These are phyloP conservation scores for Napeogenes inachia DNA, from an alignment of 2,888 invertebrate species.

Conservation along the genomic window DNA sequence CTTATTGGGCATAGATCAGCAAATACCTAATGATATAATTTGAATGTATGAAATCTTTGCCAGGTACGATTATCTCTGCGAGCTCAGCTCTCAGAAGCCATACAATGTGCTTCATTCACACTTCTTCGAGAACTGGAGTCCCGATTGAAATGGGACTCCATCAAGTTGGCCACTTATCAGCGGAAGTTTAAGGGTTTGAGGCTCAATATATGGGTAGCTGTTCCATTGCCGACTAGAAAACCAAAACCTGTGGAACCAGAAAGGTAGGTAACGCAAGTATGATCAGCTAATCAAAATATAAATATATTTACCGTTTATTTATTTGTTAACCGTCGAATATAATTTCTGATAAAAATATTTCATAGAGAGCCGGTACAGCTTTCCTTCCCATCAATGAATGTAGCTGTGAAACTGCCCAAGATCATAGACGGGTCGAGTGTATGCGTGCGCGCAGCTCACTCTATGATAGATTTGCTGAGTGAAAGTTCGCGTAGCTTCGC, in stretches of 20 bases:
- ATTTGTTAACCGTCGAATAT: neutral
- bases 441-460: slow-evolving; percentile 75
- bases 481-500: slow-evolving; percentile 56
- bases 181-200: slow-evolving; percentile 54
- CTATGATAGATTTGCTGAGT: slow-evolving; percentile 79
- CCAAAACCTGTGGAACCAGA: slow-evolving; percentile 55
- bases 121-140: slow-evolving; percentile 61
- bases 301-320: no score
- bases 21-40: no score
- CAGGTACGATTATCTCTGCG: slow-evolving; percentile 59
- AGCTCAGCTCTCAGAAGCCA: slow-evolving; percentile 54
- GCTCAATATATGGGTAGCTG: slow-evolving; percentile 62
- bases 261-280: slow-evolving; percentile 36
- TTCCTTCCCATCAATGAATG: slow-evolving; percentile 72
- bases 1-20: no score
- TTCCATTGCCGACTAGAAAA: slow-evolving; percentile 61
- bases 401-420: slow-evolving; percentile 73
- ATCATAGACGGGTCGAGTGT: slow-evolving; percentile 73
- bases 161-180: slow-evolving; percentile 57
- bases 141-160: slow-evolving; percentile 47
- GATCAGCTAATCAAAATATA: no score
- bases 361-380: slow-evolving; percentile 72
- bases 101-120: slow-evolving; percentile 63
- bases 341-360: neutral
- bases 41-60: no score